Percentiles rank a stretch among this genome's conserved stretches.
Evolutionary conservation across 1,140 invertebrate genomes (phyloP).

Genomic region (Pentalonia nigronervosa): DNA sequence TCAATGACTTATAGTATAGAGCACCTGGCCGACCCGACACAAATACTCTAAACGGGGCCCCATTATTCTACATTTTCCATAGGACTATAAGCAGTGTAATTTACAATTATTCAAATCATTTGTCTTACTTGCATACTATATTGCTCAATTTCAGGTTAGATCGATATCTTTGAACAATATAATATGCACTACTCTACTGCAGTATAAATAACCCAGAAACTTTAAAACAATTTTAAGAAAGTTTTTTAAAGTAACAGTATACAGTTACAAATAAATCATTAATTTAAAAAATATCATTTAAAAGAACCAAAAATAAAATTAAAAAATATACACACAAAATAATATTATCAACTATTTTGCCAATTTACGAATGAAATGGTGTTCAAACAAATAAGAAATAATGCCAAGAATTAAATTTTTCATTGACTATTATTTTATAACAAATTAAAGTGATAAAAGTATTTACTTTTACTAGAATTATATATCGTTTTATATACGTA

Average conservation of each 20-base stretch:
- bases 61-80: conserved; percentile 55
- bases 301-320: not conserved
- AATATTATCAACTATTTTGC: not conserved
- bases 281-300: not conserved
- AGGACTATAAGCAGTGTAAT: conserved; percentile 30
- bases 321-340: not conserved
- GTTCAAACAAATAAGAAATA: not conserved
- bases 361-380: not conserved
- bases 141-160: conserved; percentile 20
- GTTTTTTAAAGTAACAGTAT: not conserved
- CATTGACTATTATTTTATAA: not conserved
- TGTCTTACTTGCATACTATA: conserved; percentile 25
- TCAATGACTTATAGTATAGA: conserved; percentile 56
- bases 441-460: not conserved
- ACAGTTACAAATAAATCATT: not conserved
- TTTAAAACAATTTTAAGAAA: not conserved
- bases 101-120: conserved; percentile 55
- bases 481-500: not conserved
- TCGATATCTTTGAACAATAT: conserved; percentile 26
- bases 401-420: not conserved
- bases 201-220: not conserved
- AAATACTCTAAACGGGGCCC: conserved; percentile 50
- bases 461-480: not conserved
- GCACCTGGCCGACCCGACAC: conserved; percentile 54
- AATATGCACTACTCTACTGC: not conserved